Evolutionary conservation across 2,113 vertebrate species (phyloP), one percentile per base, ranked within the genome.

Genomic region (Centropristis striata): DNA sequence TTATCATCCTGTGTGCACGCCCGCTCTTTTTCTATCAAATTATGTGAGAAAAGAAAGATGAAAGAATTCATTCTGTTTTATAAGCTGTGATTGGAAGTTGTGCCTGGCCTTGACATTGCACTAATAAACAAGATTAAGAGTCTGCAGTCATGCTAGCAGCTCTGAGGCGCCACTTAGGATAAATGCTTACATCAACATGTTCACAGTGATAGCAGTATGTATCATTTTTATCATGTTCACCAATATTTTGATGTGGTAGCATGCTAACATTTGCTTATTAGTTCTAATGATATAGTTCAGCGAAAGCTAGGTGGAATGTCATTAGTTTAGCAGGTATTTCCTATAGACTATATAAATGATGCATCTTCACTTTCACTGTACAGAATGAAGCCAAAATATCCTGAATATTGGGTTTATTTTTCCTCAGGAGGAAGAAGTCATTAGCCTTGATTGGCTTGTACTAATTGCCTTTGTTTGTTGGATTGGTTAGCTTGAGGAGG

Each of bases 11-110:
- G 54, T 61, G 25, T 28, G 63, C 27, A 57, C 8, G 8, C 20
- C 9, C 2, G 12, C 46, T 51, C 41, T 72, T 67, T 64, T 64
- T 57, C 55, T 65, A 70, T 81, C 36, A 61, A 53, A 72, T 66
- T 51, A 71, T 80, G 65, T 71, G 7, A 78, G 60, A 72, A 67
- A 53, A 78, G 50, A 80, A 76, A 75, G 53, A 72, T 71, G 8
- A 51, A 78, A 85, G 14, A 57, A 63, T 55, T 68, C 5, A 61
- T 81, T 73, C 4, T 53, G n/a, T 42, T 69, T 49, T 32, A 68
- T n/a, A 27, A 27, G 28, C 16, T 20, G 8, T 42, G 32, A 42
- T 13, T 23, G 27, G 25, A 37, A 12, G 64, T 39, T 32, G 21
- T n/a, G 41, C 42, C 50, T 73, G 39, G 44, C 2, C 73, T 65